Evolutionary conservation across 2,888 invertebrate genomes (phyloP), one percentile per base, ranked within the genome.

Genomic region (Papilio demoleus): DNA sequence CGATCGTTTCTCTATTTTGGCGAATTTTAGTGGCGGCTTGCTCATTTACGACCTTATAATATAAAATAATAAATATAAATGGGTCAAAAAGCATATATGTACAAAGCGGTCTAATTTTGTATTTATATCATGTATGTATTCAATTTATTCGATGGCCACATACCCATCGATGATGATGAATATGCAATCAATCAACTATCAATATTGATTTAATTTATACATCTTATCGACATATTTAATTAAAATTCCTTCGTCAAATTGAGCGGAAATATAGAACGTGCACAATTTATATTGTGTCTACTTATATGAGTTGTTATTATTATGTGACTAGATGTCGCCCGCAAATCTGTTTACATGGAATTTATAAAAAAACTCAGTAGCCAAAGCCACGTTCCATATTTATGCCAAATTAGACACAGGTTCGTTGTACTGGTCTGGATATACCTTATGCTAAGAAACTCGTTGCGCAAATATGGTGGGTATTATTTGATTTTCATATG

Each of bases 171-270:
- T 31, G n/a, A n/a, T 56, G 31, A 31, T 56, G n/a, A 56, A 56
- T 27, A 56, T 31, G 31, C 31, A 56, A 31, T 56, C 27, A 56
- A 56, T 56, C 31, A 56, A 31, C 53, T 56, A 56, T 56, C 53
- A 56, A 31, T 56, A 56, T 56, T 56, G n/a, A 56, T 27, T 56
- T 56, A 56, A 56, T 2, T 53, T 53, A 27, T 53, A 27, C 17
- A 17, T n/a, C 27, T 31, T 31, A 56, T 56, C 9, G n/a, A 24
- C 31, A 9, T 31, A 31, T 12, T 17, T 31, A 56, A 56, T 56
- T 56, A 31, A 56, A 56, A 56, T 56, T 56, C 53, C 53, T 56
- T 17, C n/a, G 14, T 31, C 31, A 56, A 56, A 56, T 56, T 56
- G 53, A 56, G 53, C 31, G 31, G 27, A 31, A 56, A 56, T 31